A percentile compares a stretch with the other conserved stretches of the same genome.
Conservation (phyloP, 2,888 invertebrate genomes). For the Diaperis boleti region DNA sequence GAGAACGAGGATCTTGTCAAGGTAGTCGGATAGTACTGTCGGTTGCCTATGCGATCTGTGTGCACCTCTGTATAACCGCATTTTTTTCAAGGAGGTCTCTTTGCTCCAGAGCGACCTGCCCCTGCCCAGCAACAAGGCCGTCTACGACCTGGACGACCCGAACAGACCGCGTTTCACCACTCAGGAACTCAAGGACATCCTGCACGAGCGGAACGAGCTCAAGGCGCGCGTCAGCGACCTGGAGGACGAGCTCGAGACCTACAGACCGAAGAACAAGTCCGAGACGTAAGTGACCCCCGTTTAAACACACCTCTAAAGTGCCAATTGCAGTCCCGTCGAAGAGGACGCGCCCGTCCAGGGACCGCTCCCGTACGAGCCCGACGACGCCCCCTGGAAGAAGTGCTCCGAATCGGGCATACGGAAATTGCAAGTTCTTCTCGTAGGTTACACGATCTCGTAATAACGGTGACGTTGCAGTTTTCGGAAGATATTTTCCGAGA, state of each 20-base stretch:
- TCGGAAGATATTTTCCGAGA: constrained; percentile 90
- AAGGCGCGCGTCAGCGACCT: constrained; percentile 92
- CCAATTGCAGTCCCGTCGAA: constrained; percentile 67
- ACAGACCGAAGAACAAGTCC: constrained; percentile 70
- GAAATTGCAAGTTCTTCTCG: constrained; percentile 81
- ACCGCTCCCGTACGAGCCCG: constrained; percentile 95
- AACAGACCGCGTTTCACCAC: constrained; percentile 87
- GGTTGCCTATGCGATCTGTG: no score
- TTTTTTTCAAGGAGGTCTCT: background rate
- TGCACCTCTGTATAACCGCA: no score
- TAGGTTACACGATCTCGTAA: background rate
- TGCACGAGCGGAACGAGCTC: constrained; percentile 93
- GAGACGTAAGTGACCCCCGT: constrained; percentile 67
- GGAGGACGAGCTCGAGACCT: constrained; percentile 89
- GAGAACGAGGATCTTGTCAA: constrained; percentile 82
- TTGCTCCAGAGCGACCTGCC: constrained; percentile 64
- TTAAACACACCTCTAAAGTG: background rate
- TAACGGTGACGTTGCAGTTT: constrained; percentile 73
- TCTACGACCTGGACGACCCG: constrained; percentile 76
- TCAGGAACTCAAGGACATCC: constrained; percentile 85
- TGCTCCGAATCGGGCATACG: constrained; percentile 87
- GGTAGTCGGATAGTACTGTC: constrained; percentile 59
- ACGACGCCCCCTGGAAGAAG: constrained; percentile 95
- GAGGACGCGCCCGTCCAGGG: constrained; percentile 96
- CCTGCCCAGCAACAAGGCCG: constrained; percentile 70